A percentile compares a stretch with the other conserved stretches of the same genome.
These are phyloP conservation scores for Escarpia spicata DNA, from an alignment of 2,888 invertebrate species.

Conservation along the genomic window DNA sequence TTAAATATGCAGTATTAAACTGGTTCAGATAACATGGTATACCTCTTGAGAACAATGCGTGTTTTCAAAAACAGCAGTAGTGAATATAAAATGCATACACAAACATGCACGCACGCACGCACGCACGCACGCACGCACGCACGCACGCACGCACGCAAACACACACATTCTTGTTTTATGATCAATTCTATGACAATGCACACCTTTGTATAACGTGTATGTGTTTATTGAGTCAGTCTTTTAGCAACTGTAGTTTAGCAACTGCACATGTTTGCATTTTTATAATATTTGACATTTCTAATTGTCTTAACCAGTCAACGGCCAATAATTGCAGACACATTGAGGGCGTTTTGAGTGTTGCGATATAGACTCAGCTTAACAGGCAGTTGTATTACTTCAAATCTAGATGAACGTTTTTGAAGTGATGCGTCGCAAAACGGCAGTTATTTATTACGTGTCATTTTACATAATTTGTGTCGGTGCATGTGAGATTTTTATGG, in stretches of 20 bases:
- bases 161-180: neutral
- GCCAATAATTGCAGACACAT: neutral
- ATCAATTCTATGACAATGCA: neutral
- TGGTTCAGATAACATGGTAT: constrained; percentile 3
- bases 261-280: neutral
- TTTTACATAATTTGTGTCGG: neutral
- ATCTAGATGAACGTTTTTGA: neutral
- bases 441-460: neutral
- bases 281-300: neutral
- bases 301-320: neutral
- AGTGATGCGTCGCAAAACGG: neutral
- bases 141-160: neutral
- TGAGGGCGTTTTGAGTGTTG: neutral
- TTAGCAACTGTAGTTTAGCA: neutral
- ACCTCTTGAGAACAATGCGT: neutral
- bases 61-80: neutral
- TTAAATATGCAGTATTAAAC: constrained; percentile 6
- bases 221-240: neutral
- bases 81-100: constrained; percentile 1
- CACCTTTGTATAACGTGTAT: neutral
- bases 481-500: neutral
- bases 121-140: neutral
- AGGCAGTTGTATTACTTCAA: neutral
- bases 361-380: neutral
- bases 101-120: neutral